phyloP scores from a whole-genome alignment of 2,113 vertebrate species.

The Ivindomyrus marchei region DNA sequence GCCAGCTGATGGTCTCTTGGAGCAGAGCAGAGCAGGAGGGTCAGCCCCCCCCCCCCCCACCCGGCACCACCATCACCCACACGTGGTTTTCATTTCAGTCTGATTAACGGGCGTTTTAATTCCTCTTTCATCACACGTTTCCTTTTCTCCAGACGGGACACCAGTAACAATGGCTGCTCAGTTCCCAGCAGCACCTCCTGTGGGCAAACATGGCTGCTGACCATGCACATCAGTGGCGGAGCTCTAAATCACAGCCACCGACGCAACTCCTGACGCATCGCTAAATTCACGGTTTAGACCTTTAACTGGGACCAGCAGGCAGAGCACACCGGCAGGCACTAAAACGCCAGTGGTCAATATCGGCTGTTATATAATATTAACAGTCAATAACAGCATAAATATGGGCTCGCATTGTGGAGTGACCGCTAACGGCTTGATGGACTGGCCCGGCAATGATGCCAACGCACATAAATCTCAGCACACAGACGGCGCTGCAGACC shows the following conservation, averaged over 20 bases:
- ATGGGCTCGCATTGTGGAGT: not conserved
- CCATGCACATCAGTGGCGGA: not conserved
- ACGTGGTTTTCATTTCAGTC: not conserved
- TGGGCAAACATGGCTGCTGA: not conserved
- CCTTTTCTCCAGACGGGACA: not conserved
- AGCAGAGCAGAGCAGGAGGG: not conserved
- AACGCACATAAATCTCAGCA: not conserved
- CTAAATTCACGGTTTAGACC: not conserved
- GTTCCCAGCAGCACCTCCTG: not conserved
- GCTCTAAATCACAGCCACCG: not conserved
- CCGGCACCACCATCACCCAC: not conserved
- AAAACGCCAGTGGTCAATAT: not conserved
- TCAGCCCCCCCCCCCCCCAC: not conserved
- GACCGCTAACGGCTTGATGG: not conserved
- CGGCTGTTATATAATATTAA: not conserved
- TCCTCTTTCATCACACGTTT: not conserved
- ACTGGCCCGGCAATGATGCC: not conserved
- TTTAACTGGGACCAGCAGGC: not conserved
- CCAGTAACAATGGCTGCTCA: not conserved
- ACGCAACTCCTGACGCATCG: not conserved
- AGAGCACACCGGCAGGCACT: not conserved
- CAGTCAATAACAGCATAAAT: not conserved
- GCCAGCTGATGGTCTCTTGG: not conserved
- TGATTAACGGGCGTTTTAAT: not conserved
- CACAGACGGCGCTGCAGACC: not conserved